Conservation (phyloP, 1,140 invertebrate species). For the Drosophila takahashii region DNA sequence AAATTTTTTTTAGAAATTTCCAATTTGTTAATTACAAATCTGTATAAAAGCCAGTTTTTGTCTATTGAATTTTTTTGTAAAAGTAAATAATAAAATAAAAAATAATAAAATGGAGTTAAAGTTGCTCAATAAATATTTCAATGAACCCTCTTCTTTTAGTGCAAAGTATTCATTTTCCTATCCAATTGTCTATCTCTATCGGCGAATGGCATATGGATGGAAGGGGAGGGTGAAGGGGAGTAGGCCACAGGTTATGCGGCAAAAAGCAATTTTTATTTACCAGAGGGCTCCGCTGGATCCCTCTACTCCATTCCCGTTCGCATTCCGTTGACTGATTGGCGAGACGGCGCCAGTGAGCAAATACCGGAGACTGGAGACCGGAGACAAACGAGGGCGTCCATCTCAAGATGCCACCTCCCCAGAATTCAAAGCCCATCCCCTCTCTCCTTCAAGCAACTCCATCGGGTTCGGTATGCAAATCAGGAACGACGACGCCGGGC, state of each 20-base stretch:
- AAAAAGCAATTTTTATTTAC: conserved; percentile 78
- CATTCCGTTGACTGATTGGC: conserved; percentile 63
- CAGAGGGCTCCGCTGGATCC: conserved; percentile 18
- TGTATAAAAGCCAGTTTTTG: no score
- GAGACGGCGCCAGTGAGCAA: conserved; percentile 60
- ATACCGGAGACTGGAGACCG: conserved; percentile 31
- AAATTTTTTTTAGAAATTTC: no score
- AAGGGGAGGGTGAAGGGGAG: background rate
- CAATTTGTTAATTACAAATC: no score
- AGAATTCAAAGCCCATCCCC: background rate
- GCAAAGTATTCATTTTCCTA: conserved; percentile 22
- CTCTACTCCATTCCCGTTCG: background rate
- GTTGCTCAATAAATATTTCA: no score
- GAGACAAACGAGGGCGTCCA: conserved; percentile 61
- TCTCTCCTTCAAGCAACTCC: background rate
- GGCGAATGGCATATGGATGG: conserved; percentile 7
- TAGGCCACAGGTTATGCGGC: conserved; percentile 71
- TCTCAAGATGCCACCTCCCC: conserved; percentile 57
- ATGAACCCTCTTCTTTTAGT: no score
- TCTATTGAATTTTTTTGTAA: no score
- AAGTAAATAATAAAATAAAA: no score
- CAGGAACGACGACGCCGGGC: conserved; percentile 48
- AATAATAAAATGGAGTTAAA: no score
- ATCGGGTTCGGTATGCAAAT: conserved; percentile 69
- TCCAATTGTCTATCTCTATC: conserved; percentile 70